Base-by-base conservation (phyloP, 1,140 invertebrate species). In the Pomacea maculata region DNA sequence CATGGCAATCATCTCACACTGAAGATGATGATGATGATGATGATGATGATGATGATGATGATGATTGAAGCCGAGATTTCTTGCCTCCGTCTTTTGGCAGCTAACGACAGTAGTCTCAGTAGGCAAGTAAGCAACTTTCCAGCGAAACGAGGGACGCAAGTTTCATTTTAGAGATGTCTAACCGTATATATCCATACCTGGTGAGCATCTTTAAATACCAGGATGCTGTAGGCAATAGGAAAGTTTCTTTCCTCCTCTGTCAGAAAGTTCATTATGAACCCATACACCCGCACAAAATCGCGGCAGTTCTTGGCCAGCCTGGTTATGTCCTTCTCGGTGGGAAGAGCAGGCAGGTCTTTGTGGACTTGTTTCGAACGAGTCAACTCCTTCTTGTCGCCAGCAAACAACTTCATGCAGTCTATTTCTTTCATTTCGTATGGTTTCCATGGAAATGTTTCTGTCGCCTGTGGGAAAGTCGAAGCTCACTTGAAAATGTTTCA, bases 141-240 rank as follows among this genome's bases (percentile, higher is more conserved):
- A 17, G 9, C 8, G 9, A 1, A 6, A 2, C 1, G 11, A 61
- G 15, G 9, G 1, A 61, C 57, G 1, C 57, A 61, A 4, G 9
- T 8, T 2, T 86, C 89, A 73, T 88, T 89, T 1, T 82, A 63
- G 73, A 89, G 88, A 34, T 90, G 86, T 8, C 87, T 88, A 14
- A 76, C 72, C 88, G 6, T 88, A 12, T 88, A 78, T 75, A 61
- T 1, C 3, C 4, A 8, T 11, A 78, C 75, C 75, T 89, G 88
- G 61, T 85, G 80, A 1, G 87, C 77, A 63, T 87, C 84, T 34
- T 84, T 87, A 71, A 86, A 88, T 1, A 89, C 83, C 0, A 90
- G 45, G 25, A 91, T 84, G 77, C 86, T 87, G 78, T 84, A 91
- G 0, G 90, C 88, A 14, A 90, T 84, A 10, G 87, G 86, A 61